Evolutionary conservation across 2,113 vertebrate genomes (phyloP).

Genomic region (Hassar affinis): DNA sequence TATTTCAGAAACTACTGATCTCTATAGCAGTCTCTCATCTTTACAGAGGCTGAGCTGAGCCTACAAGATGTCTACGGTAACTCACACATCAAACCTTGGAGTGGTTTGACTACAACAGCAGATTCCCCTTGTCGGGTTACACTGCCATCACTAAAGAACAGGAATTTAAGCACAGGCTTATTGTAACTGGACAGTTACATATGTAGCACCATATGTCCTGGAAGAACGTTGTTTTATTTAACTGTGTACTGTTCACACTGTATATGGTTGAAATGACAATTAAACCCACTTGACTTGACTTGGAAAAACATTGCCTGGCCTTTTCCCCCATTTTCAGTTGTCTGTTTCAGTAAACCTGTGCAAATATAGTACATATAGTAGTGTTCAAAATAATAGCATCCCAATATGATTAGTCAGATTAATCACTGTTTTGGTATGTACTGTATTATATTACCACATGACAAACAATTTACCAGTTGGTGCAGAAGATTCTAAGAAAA

Average conservation of each 20-base stretch:
- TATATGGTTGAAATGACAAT: too few relatives aligned
- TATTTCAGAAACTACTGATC: not conserved
- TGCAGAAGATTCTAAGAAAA: too few relatives aligned
- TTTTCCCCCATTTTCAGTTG: not conserved
- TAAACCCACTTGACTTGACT: too few relatives aligned
- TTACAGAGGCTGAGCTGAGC: not conserved
- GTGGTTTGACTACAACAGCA: not conserved
- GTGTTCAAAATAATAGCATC: too few relatives aligned
- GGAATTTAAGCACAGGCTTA: not conserved
- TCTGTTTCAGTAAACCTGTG: not conserved
- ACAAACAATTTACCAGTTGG: too few relatives aligned
- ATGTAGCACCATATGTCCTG: too few relatives aligned
- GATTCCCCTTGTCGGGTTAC: not conserved
- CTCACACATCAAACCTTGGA: not conserved
- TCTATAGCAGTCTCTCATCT: not conserved
- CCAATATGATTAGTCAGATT: too few relatives aligned
- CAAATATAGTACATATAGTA: too few relatives aligned
- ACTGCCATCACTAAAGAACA: not conserved
- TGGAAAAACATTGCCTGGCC: not conserved
- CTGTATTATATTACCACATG: too few relatives aligned
- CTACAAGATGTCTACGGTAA: not conserved
- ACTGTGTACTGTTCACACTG: too few relatives aligned
- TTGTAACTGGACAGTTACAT: not conserved
- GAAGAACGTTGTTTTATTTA: too few relatives aligned
- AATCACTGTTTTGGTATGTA: too few relatives aligned